A percentile compares a stretch with the other conserved stretches of the same genome.
These are phyloP conservation scores for Polyommatus icarus DNA, from an alignment of 2,888 invertebrate genomes.

Conservation along the genomic window DNA sequence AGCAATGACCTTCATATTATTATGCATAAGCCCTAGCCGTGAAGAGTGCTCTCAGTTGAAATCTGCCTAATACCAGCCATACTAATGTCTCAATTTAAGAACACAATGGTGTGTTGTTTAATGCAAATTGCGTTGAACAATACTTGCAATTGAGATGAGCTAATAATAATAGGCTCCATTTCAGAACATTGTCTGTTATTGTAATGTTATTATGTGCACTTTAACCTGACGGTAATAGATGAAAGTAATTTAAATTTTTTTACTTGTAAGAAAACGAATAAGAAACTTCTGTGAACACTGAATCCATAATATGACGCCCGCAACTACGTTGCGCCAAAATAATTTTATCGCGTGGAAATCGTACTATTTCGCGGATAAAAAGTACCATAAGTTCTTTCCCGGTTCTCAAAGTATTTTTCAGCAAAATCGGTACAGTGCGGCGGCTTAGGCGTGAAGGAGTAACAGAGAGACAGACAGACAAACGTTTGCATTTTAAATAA, in stretches of 20 bases:
- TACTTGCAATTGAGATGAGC: slow-evolving; percentile 57
- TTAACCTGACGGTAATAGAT: neutral
- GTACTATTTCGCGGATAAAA: no score
- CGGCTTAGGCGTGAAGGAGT: no score
- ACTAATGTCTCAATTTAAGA: slow-evolving; percentile 47
- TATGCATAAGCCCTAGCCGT: no score
- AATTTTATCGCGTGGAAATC: no score
- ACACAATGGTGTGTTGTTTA: slow-evolving; percentile 47
- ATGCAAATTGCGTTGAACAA: slow-evolving; percentile 60
- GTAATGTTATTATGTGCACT: slow-evolving; percentile 4
- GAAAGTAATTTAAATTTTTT: slow-evolving; percentile 2
- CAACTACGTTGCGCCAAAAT: no score
- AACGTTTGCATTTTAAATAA: no score
- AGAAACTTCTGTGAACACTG: neutral
- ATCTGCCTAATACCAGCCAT: slow-evolving; percentile 25
- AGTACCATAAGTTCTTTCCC: no score
- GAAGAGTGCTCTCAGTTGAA: neutral
- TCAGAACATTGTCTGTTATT: slow-evolving; percentile 26
- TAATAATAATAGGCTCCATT: slow-evolving; percentile 45
- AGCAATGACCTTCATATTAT: no score
- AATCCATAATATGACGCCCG: no score
- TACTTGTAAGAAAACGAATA: neutral
- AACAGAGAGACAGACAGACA: no score
- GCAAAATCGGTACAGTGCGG: no score
- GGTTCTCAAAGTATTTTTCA: no score